Percentiles rank a stretch among this genome's conserved stretches.
Evolutionary conservation across 2,113 vertebrate species (phyloP).

Genomic region (Burhinus oedicnemus): DNA sequence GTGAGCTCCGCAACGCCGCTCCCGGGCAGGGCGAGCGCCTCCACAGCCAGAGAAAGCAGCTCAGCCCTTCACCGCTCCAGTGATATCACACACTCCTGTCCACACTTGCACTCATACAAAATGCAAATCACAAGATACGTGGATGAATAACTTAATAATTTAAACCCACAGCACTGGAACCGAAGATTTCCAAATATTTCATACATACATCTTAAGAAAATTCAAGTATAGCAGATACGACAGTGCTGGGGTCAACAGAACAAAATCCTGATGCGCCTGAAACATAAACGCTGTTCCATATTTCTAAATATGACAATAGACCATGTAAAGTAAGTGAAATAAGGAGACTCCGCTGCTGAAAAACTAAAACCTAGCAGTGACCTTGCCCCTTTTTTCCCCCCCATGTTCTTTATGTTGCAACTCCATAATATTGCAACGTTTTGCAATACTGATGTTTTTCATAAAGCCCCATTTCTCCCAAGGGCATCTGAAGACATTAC

Average conservation of each 20-base stretch:
- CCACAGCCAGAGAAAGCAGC: neutral
- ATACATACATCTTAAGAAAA: neutral
- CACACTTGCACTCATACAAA: neutral
- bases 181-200: neutral
- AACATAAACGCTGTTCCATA: neutral
- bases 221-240: fast-evolving
- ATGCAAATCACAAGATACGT: neutral
- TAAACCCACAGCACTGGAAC: neutral
- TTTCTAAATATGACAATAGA: neutral
- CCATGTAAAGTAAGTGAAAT: neutral
- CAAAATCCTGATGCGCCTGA: neutral
- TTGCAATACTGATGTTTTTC: neutral
- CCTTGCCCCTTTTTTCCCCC: neutral
- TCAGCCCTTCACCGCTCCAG: neutral
- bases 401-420: neutral
- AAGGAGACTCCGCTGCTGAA: neutral
- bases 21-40: neutral
- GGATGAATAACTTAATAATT: neutral
- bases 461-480: neutral
- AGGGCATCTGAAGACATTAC: neutral
- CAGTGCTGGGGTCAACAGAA: neutral
- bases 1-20: too few relatives aligned
- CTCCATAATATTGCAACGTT: neutral
- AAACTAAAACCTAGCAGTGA: neutral
- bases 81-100: neutral